A percentile compares a stretch with the other conserved stretches of the same genome.
phyloP scores from a whole-genome alignment of 2,113 vertebrate species.

The Pleuronectes platessa region DNA sequence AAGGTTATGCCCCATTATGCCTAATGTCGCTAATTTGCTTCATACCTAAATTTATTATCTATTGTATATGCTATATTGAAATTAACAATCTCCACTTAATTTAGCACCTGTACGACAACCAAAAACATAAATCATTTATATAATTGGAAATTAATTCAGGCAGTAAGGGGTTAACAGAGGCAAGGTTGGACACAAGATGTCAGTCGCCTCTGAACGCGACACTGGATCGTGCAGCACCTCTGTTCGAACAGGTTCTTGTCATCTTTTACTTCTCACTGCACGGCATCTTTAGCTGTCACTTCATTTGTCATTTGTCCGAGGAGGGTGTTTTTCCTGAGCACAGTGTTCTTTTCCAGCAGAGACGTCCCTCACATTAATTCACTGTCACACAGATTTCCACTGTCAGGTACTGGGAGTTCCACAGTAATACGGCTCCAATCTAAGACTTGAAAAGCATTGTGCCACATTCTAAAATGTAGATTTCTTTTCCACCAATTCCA shows the following conservation, averaged over 20 bases:
- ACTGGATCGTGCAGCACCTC: neutral
- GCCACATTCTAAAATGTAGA: too few species aligned
- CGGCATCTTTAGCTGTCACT: neutral
- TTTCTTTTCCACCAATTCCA: neutral
- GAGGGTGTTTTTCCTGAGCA: constrained; percentile 22
- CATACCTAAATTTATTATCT: too few species aligned
- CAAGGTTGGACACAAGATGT: constrained; percentile 1
- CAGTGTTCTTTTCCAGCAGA: constrained; percentile 24
- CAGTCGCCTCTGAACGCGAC: neutral
- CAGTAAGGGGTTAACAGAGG: too few species aligned
- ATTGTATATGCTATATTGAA: too few species aligned
- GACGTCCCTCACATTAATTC: constrained; percentile 39
- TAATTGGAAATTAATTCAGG: too few species aligned
- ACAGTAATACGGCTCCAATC: neutral
- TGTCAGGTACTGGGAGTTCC: neutral
- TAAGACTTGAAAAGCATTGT: neutral
- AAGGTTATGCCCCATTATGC: too few species aligned
- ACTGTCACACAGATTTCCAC: constrained; percentile 8
- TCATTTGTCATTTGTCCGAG: neutral
- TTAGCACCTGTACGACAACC: too few species aligned
- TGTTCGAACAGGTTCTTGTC: neutral
- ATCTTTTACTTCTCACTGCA: neutral
- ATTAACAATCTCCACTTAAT: too few species aligned
- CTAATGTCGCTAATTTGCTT: too few species aligned
- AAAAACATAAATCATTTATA: too few species aligned